Evolutionary conservation across 2,888 invertebrate genomes (phyloP).

Genomic region (Latrodectus hesperus): DNA sequence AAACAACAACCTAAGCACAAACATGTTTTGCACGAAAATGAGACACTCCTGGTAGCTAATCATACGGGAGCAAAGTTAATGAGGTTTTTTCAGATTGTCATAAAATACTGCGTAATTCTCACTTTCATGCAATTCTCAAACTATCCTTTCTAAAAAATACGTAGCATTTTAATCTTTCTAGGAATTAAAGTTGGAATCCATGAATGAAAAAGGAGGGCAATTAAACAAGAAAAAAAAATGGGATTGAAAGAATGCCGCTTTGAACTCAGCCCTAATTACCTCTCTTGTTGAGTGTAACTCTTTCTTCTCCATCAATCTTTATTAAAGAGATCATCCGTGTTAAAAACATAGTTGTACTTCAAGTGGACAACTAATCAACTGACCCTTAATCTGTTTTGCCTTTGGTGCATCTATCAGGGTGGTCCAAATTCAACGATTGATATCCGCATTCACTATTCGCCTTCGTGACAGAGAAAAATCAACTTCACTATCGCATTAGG

Average conservation of each 20-base stretch:
- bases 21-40: too few relatives aligned
- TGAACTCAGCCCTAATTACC: neutral
- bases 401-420: conserved; percentile 5
- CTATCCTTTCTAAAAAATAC: too few relatives aligned
- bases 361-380: conserved; percentile 21
- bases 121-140: too few relatives aligned
- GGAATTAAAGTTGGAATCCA: neutral
- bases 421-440: neutral
- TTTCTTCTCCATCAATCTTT: conserved; percentile 6
- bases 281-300: neutral
- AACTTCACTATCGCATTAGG: too few relatives aligned
- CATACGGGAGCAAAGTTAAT: too few relatives aligned
- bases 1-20: too few relatives aligned
- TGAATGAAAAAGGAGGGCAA: neutral
- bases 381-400: neutral
- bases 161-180: too few relatives aligned
- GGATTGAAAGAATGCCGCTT: neutral
- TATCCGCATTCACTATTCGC: too few relatives aligned
- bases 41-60: too few relatives aligned
- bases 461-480: too few relatives aligned
- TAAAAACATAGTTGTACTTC: neutral
- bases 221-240: neutral
- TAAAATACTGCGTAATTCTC: too few relatives aligned
- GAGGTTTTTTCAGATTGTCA: too few relatives aligned
- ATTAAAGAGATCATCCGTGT: conserved; percentile 19